Base-by-base conservation (phyloP, 2,113 vertebrate species). In the Petroica traversi region DNA sequence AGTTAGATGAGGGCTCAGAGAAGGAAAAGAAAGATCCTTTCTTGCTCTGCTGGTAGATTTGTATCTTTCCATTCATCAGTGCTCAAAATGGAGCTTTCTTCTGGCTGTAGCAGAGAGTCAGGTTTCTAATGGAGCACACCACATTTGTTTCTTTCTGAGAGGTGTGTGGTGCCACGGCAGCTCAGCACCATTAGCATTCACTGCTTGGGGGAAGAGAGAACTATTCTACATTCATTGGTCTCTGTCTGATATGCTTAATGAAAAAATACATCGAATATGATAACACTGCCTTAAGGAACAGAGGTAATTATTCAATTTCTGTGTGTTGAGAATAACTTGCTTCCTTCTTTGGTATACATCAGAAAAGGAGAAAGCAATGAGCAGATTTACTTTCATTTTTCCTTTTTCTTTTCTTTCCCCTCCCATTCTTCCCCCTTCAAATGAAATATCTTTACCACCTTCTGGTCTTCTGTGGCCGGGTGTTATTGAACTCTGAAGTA, bases 171-270 rank as follows among this genome's bases (percentile, higher is more conserved):
- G 75, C 12, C 77, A 49, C 14, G 2, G 93, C 57, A 85, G 83
- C 76, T 94, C 93, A 92, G 77, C n/a, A 92, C 87, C 66, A 94
- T 96, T 95, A 95, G 54, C 62, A 95, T 89, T 91, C 45, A 58
- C 52, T 94, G 87, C 91, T 91, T 82, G 3, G 0, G 86, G 92
- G 80, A 75, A 92, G 52, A 74, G 40, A 79, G 80, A 92, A 7
- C 61, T 79, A 40, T 87, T 81, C 89, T 78, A 62, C 80, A 38
- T 92, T 78, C 80, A 95, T 95, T 93, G 94, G 92, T 97, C 95
- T 95, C 77, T 93, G 93, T 89, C 94, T 93, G 95, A 95, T 96
- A 95, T 2, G 13, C 84, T 94, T 95, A 95, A 97, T 96, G 91
- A 93, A 97, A 95, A 95, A 95, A 95, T 89, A 73, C 89, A 92